Base-by-base conservation (phyloP, 2,888 invertebrate genomes). In the Euphydryas editha region DNA sequence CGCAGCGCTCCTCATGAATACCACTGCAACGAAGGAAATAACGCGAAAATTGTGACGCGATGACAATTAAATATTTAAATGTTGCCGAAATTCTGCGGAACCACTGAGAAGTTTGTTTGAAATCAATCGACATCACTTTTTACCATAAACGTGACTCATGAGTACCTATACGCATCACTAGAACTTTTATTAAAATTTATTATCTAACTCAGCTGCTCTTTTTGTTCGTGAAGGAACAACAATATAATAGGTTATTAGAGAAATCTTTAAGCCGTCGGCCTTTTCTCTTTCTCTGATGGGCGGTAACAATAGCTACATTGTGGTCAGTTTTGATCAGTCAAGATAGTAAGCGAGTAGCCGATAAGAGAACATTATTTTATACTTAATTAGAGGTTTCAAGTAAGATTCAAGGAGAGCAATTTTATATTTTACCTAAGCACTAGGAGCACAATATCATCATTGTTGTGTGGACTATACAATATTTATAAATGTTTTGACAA, bases 41-140 rank as follows among this genome's bases (percentile, higher is more conserved):
- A 57, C 47, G 61, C 37, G 55, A 58, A 69, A 69, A 68, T 72
- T 70, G 64, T 59, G 39, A 24, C 20, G 61, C 62, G 66, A 72
- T 64, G 49, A 70, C 69, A 70, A 71, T 73, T 69, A 70, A 70
- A 54, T 67, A 67, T 72, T 70, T 70, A 68, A 72, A 72, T 65
- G 57, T 51, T 46, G 51, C 55, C 59, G 8, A 54, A 59, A 30
- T 44, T 15, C 39, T 54, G 21, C 47, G 24, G 49, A n/a, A 44
- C 44, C 4, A 20, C 44, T 51, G 4, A 54, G 36, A n/a, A 15
- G 8, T 39, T 5, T 39, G 10, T 39, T 6, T 24, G 3, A 24
- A 24, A 24, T 30, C 30, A 7, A 30, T 30, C 8, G 30, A 30
- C 30, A 30, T 30, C 30, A 4, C 4, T 8, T 30, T 30, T 30